Percentiles rank a stretch among this genome's conserved stretches.
Evolutionary conservation across 2,113 vertebrate genomes (phyloP).

Genomic region (Galbula dea): DNA sequence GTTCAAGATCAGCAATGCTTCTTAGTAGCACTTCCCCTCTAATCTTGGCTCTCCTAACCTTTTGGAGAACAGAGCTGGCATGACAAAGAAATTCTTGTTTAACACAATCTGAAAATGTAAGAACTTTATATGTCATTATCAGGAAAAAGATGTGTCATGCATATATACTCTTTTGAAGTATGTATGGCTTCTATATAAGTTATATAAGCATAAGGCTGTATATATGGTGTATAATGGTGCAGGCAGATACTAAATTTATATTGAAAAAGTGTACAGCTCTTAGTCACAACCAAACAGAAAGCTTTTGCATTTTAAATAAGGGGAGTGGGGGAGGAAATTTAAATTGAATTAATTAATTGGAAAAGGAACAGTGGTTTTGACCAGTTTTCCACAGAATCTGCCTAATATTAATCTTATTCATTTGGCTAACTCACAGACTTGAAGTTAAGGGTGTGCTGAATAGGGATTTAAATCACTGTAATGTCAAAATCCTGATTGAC

Average conservation of each 20-base stretch:
- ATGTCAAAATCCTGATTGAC: background rate
- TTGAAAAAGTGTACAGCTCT: fast-evolving
- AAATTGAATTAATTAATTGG: background rate
- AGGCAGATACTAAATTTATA: background rate
- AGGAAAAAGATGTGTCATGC: background rate
- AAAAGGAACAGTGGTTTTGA: background rate
- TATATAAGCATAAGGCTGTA: background rate
- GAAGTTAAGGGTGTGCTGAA: background rate
- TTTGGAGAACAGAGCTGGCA: background rate
- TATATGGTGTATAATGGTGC: background rate
- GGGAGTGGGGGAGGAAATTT: background rate
- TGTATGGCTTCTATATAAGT: background rate
- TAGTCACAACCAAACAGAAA: background rate
- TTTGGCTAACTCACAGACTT: background rate
- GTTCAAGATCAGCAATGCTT: background rate
- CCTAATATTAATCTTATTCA: background rate
- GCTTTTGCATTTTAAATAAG: background rate
- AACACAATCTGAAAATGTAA: background rate
- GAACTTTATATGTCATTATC: background rate
- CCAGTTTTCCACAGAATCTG: background rate
- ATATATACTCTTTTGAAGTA: background rate
- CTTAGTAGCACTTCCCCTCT: background rate
- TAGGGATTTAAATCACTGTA: background rate
- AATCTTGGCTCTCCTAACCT: background rate
- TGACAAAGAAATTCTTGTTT: background rate